Percentiles rank a stretch among this genome's conserved stretches.
Conservation (phyloP, 2,797 vertebrate species). For the Sternarchorhynchus goeldii region DNA sequence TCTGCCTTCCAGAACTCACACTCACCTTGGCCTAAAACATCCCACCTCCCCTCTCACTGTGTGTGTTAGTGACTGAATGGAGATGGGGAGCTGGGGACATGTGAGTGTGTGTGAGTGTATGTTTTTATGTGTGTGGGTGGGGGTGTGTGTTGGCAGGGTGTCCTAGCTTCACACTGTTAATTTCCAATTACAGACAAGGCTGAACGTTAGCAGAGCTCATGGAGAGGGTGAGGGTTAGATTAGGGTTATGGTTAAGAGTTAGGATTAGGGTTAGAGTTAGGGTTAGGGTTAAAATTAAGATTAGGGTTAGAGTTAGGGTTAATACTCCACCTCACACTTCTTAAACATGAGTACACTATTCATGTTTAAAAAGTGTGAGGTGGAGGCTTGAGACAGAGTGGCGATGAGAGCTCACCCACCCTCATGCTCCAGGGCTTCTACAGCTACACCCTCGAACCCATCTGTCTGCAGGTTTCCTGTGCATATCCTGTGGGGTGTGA, state of each 20-base stretch:
- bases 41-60: not conserved
- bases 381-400: not conserved
- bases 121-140: not conserved
- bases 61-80: no score
- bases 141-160: constrained; percentile 18
- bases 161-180: constrained; percentile 25
- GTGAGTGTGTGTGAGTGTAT: not conserved
- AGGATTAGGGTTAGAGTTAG: not conserved
- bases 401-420: not conserved
- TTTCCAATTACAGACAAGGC: constrained; percentile 49
- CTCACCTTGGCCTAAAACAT: constrained; percentile 57
- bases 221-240: not conserved
- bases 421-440: not conserved
- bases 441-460: not conserved
- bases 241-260: no score
- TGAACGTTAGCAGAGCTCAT: no score
- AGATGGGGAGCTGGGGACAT: no score
- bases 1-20: constrained; percentile 23
- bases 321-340: no score
- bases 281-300: not conserved
- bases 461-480: not conserved
- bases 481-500: no score
- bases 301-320: not conserved
- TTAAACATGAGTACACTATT: constrained; percentile 4
- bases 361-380: no score